Evolutionary conservation across 2,888 invertebrate genomes (phyloP).

Genomic region (Hofmannophila pseudospretella): DNA sequence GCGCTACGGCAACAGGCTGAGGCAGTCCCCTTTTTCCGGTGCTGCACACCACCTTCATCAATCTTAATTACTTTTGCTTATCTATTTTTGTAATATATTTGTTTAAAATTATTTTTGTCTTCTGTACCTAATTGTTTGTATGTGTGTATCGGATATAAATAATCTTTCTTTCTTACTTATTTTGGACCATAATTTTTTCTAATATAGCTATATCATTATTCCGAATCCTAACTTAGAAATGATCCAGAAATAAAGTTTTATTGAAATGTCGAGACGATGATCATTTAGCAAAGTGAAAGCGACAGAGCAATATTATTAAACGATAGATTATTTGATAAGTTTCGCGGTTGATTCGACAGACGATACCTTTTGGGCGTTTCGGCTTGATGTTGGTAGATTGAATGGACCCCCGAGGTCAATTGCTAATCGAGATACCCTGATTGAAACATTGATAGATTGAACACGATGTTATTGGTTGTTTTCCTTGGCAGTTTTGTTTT

Average conservation of each 20-base stretch:
- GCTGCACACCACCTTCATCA: too few species aligned
- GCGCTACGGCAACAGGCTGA: too few species aligned
- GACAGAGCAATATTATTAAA: slow-evolving; percentile 14
- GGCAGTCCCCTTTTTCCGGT: too few species aligned
- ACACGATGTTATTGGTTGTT: slow-evolving; percentile 1
- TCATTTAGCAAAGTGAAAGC: not conserved
- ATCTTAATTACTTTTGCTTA: too few species aligned
- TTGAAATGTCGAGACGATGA: not conserved
- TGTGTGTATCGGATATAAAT: too few species aligned
- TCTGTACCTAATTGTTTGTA: too few species aligned
- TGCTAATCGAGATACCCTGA: slow-evolving; percentile 1
- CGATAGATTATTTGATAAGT: slow-evolving; percentile 14
- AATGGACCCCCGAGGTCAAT: slow-evolving; percentile 1
- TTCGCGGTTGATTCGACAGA: slow-evolving; percentile 18
- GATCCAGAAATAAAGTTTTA: not conserved
- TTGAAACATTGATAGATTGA: slow-evolving; percentile 3
- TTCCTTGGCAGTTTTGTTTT: not conserved
- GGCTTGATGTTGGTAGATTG: slow-evolving; percentile 1
- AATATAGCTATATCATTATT: too few species aligned
- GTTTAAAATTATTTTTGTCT: too few species aligned
- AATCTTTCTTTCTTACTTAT: too few species aligned
- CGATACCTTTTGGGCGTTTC: slow-evolving; percentile 4
- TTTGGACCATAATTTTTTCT: too few species aligned
- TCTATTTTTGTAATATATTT: too few species aligned
- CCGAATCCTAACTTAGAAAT: too few species aligned